phyloP scores from a whole-genome alignment of 2,797 vertebrate species.

The Bradypodion pumilum region DNA sequence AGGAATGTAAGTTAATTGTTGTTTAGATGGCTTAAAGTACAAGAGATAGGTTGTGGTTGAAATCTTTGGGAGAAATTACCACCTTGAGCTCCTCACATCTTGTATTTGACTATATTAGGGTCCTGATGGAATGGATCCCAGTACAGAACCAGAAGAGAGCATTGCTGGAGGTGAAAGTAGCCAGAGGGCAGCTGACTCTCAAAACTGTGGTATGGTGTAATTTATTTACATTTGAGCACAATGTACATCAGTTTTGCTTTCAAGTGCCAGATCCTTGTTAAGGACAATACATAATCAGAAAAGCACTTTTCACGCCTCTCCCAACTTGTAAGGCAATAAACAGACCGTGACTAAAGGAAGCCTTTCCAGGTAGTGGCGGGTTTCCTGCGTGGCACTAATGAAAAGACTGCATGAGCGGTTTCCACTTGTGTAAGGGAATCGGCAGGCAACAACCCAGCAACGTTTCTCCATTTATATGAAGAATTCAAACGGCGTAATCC shows the following conservation, averaged over 20 bases:
- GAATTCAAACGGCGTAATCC: slow-evolving; percentile 12
- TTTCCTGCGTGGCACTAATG: slow-evolving; percentile 11
- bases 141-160: slow-evolving; percentile 96
- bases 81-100: not conserved
- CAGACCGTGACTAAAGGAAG: slow-evolving; percentile 25
- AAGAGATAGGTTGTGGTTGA: not conserved
- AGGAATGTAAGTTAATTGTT: not conserved
- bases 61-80: not conserved
- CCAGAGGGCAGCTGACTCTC: slow-evolving; percentile 91
- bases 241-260: slow-evolving; percentile 29
- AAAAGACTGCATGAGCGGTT: not conserved
- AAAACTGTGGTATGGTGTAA: slow-evolving; percentile 84
- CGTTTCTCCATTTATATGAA: slow-evolving; percentile 7
- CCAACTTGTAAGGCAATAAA: slow-evolving; percentile 29
- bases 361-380: slow-evolving; percentile 5
- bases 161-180: slow-evolving; percentile 89
- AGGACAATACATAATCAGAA: slow-evolving; percentile 38
- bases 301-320: slow-evolving; percentile 36
- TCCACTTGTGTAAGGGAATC: slow-evolving; percentile 27
- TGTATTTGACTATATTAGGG: slow-evolving; percentile 75
- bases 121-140: slow-evolving; percentile 90
- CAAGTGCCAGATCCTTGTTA: slow-evolving; percentile 40
- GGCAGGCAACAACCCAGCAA: not conserved
- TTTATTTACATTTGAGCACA: slow-evolving; percentile 37
- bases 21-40: not conserved